phyloP scores from a whole-genome alignment of 2,113 vertebrate species.

The Morone chrysops region DNA sequence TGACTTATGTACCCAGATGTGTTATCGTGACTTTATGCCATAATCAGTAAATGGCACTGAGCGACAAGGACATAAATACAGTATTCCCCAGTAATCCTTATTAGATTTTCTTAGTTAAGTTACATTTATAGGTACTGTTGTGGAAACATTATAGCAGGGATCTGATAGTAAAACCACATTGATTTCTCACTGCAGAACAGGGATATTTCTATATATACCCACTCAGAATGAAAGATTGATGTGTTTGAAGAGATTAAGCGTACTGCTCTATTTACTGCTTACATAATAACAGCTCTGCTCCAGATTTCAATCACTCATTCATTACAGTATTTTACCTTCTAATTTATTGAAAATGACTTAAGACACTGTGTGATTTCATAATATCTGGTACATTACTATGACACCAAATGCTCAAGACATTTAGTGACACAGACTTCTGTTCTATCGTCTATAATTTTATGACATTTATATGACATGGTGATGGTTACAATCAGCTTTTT shows the following conservation, averaged over 20 bases:
- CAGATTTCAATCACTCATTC: slow-evolving; percentile 9
- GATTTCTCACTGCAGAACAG: slow-evolving; percentile 13
- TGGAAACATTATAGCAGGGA: slow-evolving; percentile 14
- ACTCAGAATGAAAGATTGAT: slow-evolving; percentile 53
- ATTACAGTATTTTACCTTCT: slow-evolving; percentile 13
- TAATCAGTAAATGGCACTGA: neutral
- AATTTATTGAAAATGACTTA: slow-evolving; percentile 12
- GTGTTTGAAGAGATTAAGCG: slow-evolving; percentile 52
- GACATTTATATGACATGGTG: neutral
- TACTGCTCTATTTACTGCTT: slow-evolving; percentile 50
- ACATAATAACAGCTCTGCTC: slow-evolving; percentile 48
- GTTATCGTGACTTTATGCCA: neutral
- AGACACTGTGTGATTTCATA: neutral
- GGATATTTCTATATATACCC: slow-evolving; percentile 25
- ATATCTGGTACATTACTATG: neutral
- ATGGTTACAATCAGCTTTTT: neutral
- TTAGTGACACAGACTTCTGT: neutral
- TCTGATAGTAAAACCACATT: slow-evolving; percentile 18
- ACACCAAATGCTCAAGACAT: neutral
- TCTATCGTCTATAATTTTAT: neutral
- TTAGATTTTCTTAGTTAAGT: neutral
- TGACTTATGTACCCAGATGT: neutral
- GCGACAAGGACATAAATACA: neutral
- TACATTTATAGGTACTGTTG: neutral
- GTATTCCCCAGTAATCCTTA: neutral